phyloP scores from a whole-genome alignment of 2,113 vertebrate species.

The Myxocyprinus asiaticus region DNA sequence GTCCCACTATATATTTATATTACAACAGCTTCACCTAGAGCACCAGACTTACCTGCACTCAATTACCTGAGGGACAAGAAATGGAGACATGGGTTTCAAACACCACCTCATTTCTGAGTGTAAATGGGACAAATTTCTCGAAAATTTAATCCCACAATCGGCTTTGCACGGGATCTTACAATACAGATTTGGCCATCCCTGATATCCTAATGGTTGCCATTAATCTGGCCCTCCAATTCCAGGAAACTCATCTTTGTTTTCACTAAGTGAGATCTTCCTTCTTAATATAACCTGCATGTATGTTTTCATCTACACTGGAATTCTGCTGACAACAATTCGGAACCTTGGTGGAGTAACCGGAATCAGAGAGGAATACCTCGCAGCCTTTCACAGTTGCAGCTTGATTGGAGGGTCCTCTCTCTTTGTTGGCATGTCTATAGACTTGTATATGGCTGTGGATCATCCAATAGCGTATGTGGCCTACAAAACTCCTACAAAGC shows the following conservation, averaged over 20 bases:
- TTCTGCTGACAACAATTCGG: background rate
- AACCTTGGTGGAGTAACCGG: background rate
- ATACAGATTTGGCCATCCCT: background rate
- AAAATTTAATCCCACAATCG: constrained; percentile 7
- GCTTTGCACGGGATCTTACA: constrained; percentile 8
- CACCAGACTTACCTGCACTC: no score
- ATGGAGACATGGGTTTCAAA: constrained; percentile 1
- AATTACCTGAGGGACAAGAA: background rate
- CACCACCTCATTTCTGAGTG: background rate
- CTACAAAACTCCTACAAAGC: background rate
- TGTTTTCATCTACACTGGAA: background rate
- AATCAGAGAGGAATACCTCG: background rate
- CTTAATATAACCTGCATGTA: background rate
- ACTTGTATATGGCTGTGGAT: constrained; percentile 45
- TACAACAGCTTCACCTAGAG: background rate
- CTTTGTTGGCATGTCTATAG: constrained; percentile 28
- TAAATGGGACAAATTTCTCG: background rate
- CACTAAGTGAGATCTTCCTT: background rate
- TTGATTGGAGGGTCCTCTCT: constrained; percentile 19
- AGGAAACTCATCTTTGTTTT: background rate
- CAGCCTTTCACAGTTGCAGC: background rate
- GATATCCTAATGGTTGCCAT: background rate
- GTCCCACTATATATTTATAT: background rate
- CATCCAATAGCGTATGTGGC: constrained; percentile 35
- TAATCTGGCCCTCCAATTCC: background rate